phyloP scores from a whole-genome alignment of 2,888 invertebrate genomes.

The Odontocerum albicorne region DNA sequence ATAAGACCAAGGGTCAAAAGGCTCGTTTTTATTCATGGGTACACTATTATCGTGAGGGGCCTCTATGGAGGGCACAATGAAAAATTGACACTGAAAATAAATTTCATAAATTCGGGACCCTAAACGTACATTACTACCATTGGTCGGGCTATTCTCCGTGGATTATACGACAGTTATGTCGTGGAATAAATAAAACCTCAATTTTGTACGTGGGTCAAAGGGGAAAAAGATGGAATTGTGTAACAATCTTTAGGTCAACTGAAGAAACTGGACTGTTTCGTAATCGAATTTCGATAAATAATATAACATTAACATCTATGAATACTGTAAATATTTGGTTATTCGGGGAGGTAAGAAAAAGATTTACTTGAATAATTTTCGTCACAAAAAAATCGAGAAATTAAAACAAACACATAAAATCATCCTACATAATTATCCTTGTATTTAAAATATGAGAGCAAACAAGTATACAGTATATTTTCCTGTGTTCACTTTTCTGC shows the following conservation, averaged over 20 bases:
- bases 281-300: not conserved
- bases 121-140: not conserved
- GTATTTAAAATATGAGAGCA: too few species aligned
- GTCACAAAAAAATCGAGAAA: too few species aligned
- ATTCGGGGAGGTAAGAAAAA: too few species aligned
- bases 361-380: too few species aligned
- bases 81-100: not conserved
- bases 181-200: conserved; percentile 6
- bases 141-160: not conserved
- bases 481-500: too few species aligned
- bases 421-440: too few species aligned
- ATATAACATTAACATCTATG: too few species aligned
- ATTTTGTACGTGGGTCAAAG: conserved; percentile 11
- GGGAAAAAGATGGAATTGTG: not conserved
- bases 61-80: not conserved
- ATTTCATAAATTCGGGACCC: conserved; percentile 5
- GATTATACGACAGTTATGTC: conserved; percentile 2
- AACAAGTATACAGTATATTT: too few species aligned
- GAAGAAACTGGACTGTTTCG: not conserved
- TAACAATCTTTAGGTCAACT: not conserved
- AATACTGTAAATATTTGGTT: too few species aligned
- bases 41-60: too few species aligned
- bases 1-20: not conserved
- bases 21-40: not conserved
- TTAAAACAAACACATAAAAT: too few species aligned